phyloP scores from a whole-genome alignment of 2,888 invertebrate species.

The Acanthococcus lagerstroemiae region DNA sequence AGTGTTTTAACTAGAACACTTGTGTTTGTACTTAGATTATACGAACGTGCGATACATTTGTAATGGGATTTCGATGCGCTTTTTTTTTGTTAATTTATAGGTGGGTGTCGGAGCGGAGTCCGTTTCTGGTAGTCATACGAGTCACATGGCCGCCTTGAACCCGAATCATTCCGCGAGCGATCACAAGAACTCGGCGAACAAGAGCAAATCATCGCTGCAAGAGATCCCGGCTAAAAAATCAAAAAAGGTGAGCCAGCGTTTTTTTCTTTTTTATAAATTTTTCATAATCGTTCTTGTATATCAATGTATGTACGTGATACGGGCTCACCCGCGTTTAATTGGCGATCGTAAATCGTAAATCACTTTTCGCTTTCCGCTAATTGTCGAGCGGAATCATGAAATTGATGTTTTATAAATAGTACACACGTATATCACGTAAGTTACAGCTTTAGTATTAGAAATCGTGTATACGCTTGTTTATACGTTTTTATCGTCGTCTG shows the following conservation, averaged over 20 bases:
- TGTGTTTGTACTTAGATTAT: background rate
- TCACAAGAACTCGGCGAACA: constrained; percentile 13
- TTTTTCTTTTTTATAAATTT: background rate
- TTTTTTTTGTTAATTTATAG: background rate
- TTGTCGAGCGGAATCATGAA: too few relatives aligned
- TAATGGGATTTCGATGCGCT: background rate
- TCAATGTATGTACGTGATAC: too few relatives aligned
- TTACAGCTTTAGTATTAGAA: too few relatives aligned
- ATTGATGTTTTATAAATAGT: too few relatives aligned
- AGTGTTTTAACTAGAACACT: background rate
- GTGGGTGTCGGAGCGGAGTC: constrained; percentile 22
- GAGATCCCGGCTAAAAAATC: constrained; percentile 20
- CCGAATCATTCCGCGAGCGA: constrained; percentile 18
- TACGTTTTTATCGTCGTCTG: too few relatives aligned
- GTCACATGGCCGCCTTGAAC: constrained; percentile 20
- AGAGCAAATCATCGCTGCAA: constrained; percentile 15
- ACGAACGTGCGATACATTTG: too few relatives aligned
- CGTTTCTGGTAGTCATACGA: constrained; percentile 13
- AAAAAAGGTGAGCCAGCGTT: constrained; percentile 11
- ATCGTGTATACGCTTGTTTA: too few relatives aligned
- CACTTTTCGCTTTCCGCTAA: too few relatives aligned
- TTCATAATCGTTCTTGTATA: background rate
- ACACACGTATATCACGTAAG: too few relatives aligned
- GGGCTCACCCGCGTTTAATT: too few relatives aligned
- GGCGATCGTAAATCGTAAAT: too few relatives aligned